Percentiles rank a stretch among this genome's conserved stretches.
These are phyloP conservation scores for Parazoanthus swiftii DNA, from an alignment of 92 coral and sea anemone species.

Conservation along the genomic window DNA sequence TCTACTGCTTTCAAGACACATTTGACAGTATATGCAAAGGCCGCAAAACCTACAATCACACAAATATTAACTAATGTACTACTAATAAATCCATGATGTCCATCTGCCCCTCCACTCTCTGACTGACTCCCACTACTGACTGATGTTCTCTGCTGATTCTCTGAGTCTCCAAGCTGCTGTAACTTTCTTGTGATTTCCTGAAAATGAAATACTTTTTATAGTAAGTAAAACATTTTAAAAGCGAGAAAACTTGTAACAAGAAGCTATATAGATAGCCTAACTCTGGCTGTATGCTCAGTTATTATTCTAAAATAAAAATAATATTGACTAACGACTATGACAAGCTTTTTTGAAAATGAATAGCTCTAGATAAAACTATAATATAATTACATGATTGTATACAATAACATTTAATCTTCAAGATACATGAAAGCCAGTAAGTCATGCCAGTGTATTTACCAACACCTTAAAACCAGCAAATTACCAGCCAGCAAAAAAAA, in stretches of 20 bases:
- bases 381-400: neutral
- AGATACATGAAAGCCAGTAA: neutral
- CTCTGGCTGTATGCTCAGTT: neutral
- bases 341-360: too few relatives aligned
- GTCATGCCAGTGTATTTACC: too few relatives aligned
- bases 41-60: conserved; percentile 95
- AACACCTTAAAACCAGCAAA: too few relatives aligned
- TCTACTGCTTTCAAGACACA: conserved; percentile 96
- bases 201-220: neutral
- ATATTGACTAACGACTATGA: too few relatives aligned
- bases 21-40: conserved; percentile 95
- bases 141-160: neutral
- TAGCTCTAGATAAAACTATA: neutral
- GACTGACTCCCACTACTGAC: conserved; percentile 6
- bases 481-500: too few relatives aligned
- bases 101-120: conserved; percentile 54
- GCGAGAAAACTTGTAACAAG: neutral
- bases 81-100: conserved; percentile 77
- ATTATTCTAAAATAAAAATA: too few relatives aligned
- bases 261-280: neutral
- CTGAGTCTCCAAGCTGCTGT: conserved; percentile 15
- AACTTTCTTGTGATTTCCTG: conserved; percentile 46
- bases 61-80: conserved; percentile 90
- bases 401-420: neutral
- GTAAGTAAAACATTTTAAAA: neutral